Conservation (phyloP, 2,888 invertebrate genomes). For the Lampropteryx suffumata region DNA sequence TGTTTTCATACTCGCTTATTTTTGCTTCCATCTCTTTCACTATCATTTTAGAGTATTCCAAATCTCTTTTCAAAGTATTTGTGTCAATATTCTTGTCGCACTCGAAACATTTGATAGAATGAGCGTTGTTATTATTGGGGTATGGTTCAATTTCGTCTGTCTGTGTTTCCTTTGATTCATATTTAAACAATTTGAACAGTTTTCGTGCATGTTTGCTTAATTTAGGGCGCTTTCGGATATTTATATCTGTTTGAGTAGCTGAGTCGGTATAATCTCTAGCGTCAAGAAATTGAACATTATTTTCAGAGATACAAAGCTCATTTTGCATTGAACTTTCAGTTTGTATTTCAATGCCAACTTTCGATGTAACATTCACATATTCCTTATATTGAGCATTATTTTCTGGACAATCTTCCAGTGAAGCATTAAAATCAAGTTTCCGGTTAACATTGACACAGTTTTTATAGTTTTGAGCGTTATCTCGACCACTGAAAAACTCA, state of each 20-base stretch:
- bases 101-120: conserved; percentile 49
- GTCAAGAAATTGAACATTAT: conserved; percentile 13
- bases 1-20: conserved; percentile 56
- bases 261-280: conserved; percentile 2
- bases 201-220: conserved; percentile 9
- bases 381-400: background rate
- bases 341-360: conserved; percentile 19
- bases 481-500: conserved; percentile 5
- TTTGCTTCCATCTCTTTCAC: conserved; percentile 51
- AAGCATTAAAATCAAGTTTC: conserved; percentile 13
- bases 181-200: conserved; percentile 6
- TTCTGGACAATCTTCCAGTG: background rate
- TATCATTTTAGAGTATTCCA: conserved; percentile 40
- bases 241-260: conserved; percentile 10
- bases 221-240: conserved; percentile 7
- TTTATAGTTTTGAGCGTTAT: conserved; percentile 11
- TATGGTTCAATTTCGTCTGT: conserved; percentile 14
- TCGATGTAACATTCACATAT: conserved; percentile 4
- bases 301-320: conserved; percentile 1
- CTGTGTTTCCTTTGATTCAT: conserved; percentile 11
- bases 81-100: conserved; percentile 50
- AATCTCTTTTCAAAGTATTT: conserved; percentile 52
- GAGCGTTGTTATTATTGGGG: conserved; percentile 47
- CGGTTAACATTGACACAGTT: background rate
- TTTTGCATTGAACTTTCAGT: conserved; percentile 20